phyloP scores from a whole-genome alignment of 2,888 invertebrate species.

The Nemotelus pantherinus region DNA sequence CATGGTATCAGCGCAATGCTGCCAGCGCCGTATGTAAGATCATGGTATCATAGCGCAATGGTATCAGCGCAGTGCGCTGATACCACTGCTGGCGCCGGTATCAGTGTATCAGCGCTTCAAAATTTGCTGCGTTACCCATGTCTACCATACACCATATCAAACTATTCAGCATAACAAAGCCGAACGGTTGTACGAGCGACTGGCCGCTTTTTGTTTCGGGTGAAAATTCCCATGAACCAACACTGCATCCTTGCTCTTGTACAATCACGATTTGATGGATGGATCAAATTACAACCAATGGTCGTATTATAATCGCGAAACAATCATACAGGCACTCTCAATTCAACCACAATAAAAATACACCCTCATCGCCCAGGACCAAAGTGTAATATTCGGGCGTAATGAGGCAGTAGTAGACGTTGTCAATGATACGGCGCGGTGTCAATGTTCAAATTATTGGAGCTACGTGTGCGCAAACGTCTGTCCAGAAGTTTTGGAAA shows the following conservation, averaged over 20 bases:
- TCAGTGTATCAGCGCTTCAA: too few species aligned
- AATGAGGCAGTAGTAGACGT: slow-evolving; percentile 31
- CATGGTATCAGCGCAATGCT: too few species aligned
- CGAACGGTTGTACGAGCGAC: too few species aligned
- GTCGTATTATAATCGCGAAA: slow-evolving; percentile 15
- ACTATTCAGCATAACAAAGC: too few species aligned
- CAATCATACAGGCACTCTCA: not conserved
- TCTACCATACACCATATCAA: too few species aligned
- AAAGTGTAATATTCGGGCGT: slow-evolving; percentile 36
- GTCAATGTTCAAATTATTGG: slow-evolving; percentile 19
- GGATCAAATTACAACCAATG: slow-evolving; percentile 38
- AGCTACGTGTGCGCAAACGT: slow-evolving; percentile 22
- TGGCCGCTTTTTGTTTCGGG: too few species aligned
- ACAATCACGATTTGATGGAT: slow-evolving; percentile 27
- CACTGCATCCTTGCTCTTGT: not conserved
- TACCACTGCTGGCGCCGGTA: too few species aligned
- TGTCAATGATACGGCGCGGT: slow-evolving; percentile 10
- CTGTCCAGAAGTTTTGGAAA: slow-evolving; percentile 8
- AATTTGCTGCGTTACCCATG: too few species aligned
- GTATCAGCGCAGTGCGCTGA: too few species aligned
- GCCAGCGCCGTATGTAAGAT: too few species aligned
- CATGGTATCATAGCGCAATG: too few species aligned
- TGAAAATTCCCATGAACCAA: slow-evolving; percentile 27
- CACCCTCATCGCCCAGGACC: slow-evolving; percentile 4
- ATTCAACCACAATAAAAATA: slow-evolving; percentile 8